phyloP scores from a whole-genome alignment of 2,888 invertebrate genomes.

The Dolomedes plantarius region DNA sequence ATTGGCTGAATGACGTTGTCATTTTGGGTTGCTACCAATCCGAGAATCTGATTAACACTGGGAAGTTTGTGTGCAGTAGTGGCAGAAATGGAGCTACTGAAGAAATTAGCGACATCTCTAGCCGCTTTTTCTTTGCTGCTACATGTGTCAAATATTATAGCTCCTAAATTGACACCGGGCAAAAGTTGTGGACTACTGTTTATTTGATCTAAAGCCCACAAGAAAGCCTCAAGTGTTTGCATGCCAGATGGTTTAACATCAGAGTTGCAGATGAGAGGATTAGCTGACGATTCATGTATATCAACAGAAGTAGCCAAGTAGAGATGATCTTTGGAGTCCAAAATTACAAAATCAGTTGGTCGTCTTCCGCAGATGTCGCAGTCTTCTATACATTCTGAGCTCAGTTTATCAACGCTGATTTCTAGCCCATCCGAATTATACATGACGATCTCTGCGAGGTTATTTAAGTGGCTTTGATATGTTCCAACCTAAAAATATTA shows the following conservation, averaged over 20 bases:
- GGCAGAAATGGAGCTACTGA: slow-evolving; percentile 70
- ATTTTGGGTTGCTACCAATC: slow-evolving; percentile 63
- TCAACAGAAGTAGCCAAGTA: slow-evolving; percentile 77
- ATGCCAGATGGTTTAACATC: slow-evolving; percentile 74
- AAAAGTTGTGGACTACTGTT: slow-evolving; percentile 73
- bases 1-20: slow-evolving; percentile 70
- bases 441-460: slow-evolving; percentile 52
- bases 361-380: slow-evolving; percentile 65
- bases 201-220: slow-evolving; percentile 76
- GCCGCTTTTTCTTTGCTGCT: slow-evolving; percentile 74
- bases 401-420: slow-evolving; percentile 57
- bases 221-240: slow-evolving; percentile 77
- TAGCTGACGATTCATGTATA: slow-evolving; percentile 76
- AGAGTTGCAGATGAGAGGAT: slow-evolving; percentile 75
- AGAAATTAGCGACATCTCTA: slow-evolving; percentile 72
- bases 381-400: slow-evolving; percentile 60
- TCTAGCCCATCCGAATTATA: slow-evolving; percentile 61
- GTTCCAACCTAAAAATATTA: slow-evolving; percentile 64
- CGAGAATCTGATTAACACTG: slow-evolving; percentile 57
- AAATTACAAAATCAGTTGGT: slow-evolving; percentile 69
- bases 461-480: slow-evolving; percentile 57
- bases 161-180: slow-evolving; percentile 74
- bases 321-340: slow-evolving; percentile 74
- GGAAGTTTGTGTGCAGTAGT: slow-evolving; percentile 56
- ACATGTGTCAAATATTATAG: slow-evolving; percentile 75